phyloP scores from a whole-genome alignment of 2,113 vertebrate species.

The Sinocyclocheilus maitianheensis region DNA sequence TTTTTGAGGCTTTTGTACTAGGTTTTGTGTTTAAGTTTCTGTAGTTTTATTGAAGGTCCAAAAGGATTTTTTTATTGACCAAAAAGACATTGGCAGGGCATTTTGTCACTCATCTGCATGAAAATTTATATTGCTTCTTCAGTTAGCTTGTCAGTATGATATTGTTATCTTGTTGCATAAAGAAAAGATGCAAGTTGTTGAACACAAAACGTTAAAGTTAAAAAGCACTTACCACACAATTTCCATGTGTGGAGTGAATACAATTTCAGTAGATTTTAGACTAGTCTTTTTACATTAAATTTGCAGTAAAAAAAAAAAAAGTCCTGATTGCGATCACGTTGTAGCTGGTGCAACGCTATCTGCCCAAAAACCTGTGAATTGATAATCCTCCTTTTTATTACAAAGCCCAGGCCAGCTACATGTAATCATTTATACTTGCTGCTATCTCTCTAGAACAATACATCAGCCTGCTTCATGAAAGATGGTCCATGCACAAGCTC shows the following conservation, averaged over 20 bases:
- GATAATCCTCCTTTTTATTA: constrained; percentile 87
- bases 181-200: neutral
- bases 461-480: constrained; percentile 86
- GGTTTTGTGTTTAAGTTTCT: neutral
- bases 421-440: constrained; percentile 80
- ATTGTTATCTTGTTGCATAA: neutral
- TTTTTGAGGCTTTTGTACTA: neutral
- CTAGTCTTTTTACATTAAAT: too few species aligned
- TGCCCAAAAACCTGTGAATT: constrained; percentile 87
- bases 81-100: neutral
- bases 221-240: neutral
- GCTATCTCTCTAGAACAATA: constrained; percentile 73
- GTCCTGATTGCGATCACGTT: constrained; percentile 55
- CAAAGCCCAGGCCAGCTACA: constrained; percentile 85
- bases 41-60: neutral
- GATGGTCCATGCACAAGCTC: constrained; percentile 76
- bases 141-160: neutral
- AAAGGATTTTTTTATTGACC: neutral
- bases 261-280: too few species aligned
- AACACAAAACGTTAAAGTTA: neutral
- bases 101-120: too few species aligned
- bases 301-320: neutral
- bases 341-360: constrained; percentile 72
- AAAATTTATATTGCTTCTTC: neutral
- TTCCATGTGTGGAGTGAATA: too few species aligned